Conservation (phyloP, 2,797 vertebrate genomes). For the Staurois parvus region DNA sequence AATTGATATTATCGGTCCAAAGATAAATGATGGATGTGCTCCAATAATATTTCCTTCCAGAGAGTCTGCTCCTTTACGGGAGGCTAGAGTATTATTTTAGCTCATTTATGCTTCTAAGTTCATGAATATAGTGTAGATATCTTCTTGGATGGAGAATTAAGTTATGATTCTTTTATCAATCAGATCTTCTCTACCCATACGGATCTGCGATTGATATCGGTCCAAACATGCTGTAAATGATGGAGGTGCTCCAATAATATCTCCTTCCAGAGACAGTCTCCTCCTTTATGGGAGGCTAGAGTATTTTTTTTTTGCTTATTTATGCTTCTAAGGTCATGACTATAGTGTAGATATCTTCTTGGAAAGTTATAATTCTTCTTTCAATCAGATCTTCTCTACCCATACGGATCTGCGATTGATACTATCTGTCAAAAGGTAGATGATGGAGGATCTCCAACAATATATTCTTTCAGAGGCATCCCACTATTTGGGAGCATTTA, state of each 20-base stretch:
- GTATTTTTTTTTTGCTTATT: too few relatives aligned
- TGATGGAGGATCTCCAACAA: neutral
- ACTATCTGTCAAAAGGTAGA: neutral
- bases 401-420: slow-evolving; percentile 15
- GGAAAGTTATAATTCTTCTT: too few relatives aligned
- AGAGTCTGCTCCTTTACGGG: too few relatives aligned
- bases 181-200: slow-evolving; percentile 39
- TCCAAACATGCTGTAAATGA: neutral
- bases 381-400: slow-evolving; percentile 35
- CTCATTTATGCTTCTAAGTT: too few relatives aligned
- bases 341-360: too few relatives aligned
- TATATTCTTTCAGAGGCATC: neutral
- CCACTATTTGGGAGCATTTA: neutral
- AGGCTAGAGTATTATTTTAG: too few relatives aligned
- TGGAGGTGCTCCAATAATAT: neutral
- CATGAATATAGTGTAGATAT: too few relatives aligned
- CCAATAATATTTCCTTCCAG: neutral
- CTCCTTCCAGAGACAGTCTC: neutral
- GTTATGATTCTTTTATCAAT: too few relatives aligned
- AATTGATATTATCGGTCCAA: neutral
- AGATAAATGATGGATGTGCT: neutral
- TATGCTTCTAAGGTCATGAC: too few relatives aligned
- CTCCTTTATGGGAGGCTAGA: too few relatives aligned
- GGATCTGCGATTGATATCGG: neutral
- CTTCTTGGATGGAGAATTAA: too few relatives aligned